Conservation (phyloP, 2,797 vertebrate species). For the Psittacula derbiana region DNA sequence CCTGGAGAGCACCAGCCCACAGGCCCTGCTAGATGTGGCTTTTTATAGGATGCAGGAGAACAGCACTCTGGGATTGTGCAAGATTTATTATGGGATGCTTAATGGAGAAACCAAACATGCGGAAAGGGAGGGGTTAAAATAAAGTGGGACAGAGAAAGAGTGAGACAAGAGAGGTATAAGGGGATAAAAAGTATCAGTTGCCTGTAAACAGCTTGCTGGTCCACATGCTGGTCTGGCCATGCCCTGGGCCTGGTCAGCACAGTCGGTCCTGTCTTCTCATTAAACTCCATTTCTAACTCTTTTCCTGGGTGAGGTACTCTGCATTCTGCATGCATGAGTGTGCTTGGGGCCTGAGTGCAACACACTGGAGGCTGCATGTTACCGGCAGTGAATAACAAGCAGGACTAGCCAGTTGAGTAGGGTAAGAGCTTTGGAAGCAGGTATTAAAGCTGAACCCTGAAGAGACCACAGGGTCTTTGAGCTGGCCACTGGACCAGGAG, state of each 20-base stretch:
- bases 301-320: not conserved
- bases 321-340: not conserved
- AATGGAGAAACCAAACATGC: not conserved
- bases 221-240: not conserved
- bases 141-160: not conserved
- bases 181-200: not conserved
- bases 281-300: not conserved
- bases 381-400: not conserved
- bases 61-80: not conserved
- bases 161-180: not conserved
- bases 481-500: not conserved
- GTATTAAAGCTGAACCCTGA: not conserved
- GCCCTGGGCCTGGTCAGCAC: not conserved
- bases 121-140: not conserved
- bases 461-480: not conserved
- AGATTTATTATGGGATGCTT: not conserved
- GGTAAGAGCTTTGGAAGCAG: not conserved
- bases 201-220: not conserved
- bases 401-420: not conserved
- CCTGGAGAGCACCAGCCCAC: not conserved
- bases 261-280: not conserved
- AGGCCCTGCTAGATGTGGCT: fast-evolving
- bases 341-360: not conserved
- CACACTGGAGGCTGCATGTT: not conserved
- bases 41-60: not conserved